Base-by-base conservation (phyloP, 2,113 vertebrate species). In the Chroicocephalus ridibundus region DNA sequence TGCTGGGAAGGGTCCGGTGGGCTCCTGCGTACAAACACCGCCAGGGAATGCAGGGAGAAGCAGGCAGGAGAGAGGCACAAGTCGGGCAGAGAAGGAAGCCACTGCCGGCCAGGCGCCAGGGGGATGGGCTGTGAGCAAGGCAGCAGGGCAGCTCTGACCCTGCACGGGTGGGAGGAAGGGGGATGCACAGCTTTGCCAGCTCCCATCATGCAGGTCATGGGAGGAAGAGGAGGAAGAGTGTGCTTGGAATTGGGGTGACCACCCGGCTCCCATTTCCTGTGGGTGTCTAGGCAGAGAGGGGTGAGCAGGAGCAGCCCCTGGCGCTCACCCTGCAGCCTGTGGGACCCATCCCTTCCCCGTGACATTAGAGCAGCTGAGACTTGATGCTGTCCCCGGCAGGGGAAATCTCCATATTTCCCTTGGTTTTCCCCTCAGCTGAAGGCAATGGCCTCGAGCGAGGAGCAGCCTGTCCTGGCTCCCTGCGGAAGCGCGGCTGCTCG, bases 311-410 rank as follows among this genome's bases (percentile, higher is more conserved):
- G 31, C 52, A 83, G 31, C 10, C 11, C n/a, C 60, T 3, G 4
- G 27, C 46, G 24, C 27, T 90, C 65, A 58, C 31, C 27, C 22
- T 34, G 51, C 38, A 64, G 47, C 2, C 3, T 1, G 1, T 3
- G 2, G 42, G 29, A 70, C 13, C 25, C 5, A 1, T 60, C 32
- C 42, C 21, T 64, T 36, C 38, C 52, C 27, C 0, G 0, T 3
- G 19, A 65, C 68, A 46, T 2, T 10, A 31, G 36, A 52, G 40
- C n/a, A 52, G 40, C 34, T 3, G 9, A n/a, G 40, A 26, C 34
- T 44, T 1, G 1, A 20, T 15, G 14, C 40, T 4, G 1, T 54
- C 55, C 60, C n/a, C 1, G 5, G 36, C 17, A 46, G 46, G 46
- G 18, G 46, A 19, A 46, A 46, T 72, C 66, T 84, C 24, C 57